Evolutionary conservation across 2,888 invertebrate species (phyloP).

Genomic region (Amphipyra berbera): DNA sequence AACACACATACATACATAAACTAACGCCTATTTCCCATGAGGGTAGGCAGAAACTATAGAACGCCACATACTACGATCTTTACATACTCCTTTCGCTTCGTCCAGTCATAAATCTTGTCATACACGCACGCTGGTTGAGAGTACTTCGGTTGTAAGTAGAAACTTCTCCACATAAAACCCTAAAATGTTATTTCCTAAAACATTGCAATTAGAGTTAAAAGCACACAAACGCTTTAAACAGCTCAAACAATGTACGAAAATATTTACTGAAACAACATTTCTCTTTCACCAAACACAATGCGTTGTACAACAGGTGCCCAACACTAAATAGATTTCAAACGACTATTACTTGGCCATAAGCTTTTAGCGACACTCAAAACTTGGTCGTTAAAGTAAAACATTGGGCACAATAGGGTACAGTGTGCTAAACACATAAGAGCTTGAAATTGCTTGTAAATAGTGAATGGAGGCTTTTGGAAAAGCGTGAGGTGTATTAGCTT

Average conservation of each 20-base stretch:
- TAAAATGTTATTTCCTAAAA: constrained; percentile 9
- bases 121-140: no score
- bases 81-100: no score
- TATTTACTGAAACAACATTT: constrained; percentile 34
- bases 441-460: constrained; percentile 4
- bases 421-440: constrained; percentile 13
- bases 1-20: no score
- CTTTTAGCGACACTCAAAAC: constrained; percentile 43
- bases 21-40: no score
- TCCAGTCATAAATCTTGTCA: no score
- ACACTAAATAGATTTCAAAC: constrained; percentile 44
- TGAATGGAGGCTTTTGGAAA: constrained; percentile 31
- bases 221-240: constrained; percentile 15
- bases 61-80: no score
- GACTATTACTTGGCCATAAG: constrained; percentile 37
- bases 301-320: constrained; percentile 36
- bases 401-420: constrained; percentile 23
- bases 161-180: no score
- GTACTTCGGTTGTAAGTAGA: no score
- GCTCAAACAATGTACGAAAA: constrained; percentile 23
- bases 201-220: constrained; percentile 29
- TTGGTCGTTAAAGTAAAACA: constrained; percentile 41
- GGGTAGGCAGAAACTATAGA: no score
- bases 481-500: constrained; percentile 9
- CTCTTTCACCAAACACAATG: constrained; percentile 43